phyloP scores from a whole-genome alignment of 1,140 invertebrate genomes.

The Nylanderia fulva region DNA sequence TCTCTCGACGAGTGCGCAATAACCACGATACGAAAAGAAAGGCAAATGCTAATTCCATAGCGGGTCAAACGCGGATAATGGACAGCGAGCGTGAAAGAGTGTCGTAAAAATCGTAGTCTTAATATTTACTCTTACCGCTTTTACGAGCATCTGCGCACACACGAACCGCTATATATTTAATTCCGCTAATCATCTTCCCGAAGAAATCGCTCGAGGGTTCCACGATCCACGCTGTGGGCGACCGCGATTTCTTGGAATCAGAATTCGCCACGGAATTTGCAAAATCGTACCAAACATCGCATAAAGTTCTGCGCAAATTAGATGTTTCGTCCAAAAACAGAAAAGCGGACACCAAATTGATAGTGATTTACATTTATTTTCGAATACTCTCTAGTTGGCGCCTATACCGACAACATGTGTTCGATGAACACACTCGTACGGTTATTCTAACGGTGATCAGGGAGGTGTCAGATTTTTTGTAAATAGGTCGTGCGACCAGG shows the following conservation, averaged over 20 bases:
- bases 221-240: not conserved
- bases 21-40: slow-evolving; percentile 51
- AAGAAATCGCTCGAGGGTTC: slow-evolving; percentile 4
- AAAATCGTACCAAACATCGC: not conserved
- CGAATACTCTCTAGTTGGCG: slow-evolving; percentile 14
- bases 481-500: slow-evolving; percentile 25
- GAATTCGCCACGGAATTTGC: slow-evolving; percentile 13
- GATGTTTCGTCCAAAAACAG: slow-evolving; percentile 30
- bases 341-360: slow-evolving; percentile 20
- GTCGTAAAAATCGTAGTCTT: slow-evolving; percentile 55
- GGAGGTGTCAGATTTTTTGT: slow-evolving; percentile 53
- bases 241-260: not conserved
- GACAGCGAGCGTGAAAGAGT: not conserved
- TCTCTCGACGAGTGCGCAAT: slow-evolving; percentile 21
- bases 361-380: slow-evolving; percentile 32
- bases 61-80: slow-evolving; percentile 22
- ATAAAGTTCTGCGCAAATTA: slow-evolving; percentile 16
- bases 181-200: slow-evolving; percentile 15
- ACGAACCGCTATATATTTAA: slow-evolving; percentile 34
- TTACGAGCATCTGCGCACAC: slow-evolving; percentile 7
- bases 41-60: slow-evolving; percentile 43
- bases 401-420: not conserved
- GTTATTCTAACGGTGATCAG: slow-evolving; percentile 54
- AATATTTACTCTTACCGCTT: slow-evolving; percentile 57
- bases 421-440: slow-evolving; percentile 35